Percentiles rank a stretch among this genome's conserved stretches.
Evolutionary conservation across 2,888 invertebrate genomes (phyloP).

Genomic region (Drosophila cognata): DNA sequence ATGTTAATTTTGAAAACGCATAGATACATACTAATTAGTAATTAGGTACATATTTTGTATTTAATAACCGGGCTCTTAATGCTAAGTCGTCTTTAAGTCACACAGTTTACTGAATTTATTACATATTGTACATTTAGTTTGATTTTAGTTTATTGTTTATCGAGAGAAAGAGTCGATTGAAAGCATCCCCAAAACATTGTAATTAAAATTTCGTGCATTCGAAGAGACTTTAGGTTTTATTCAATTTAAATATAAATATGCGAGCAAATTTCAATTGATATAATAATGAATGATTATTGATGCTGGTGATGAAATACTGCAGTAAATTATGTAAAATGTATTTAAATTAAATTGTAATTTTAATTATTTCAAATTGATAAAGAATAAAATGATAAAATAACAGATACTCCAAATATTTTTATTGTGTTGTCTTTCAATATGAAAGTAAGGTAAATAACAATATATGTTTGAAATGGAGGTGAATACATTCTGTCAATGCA

Average conservation of each 20-base stretch:
- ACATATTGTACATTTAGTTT: constrained; percentile 73
- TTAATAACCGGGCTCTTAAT: constrained; percentile 61
- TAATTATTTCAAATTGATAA: constrained; percentile 79
- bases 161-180: constrained; percentile 6
- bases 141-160: constrained; percentile 37
- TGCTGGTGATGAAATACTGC: constrained; percentile 55
- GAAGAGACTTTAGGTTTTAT: constrained; percentile 57
- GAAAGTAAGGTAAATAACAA: background rate
- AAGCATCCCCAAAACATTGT: constrained; percentile 31
- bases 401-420: constrained; percentile 14
- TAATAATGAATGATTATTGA: constrained; percentile 28
- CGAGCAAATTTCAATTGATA: constrained; percentile 19
- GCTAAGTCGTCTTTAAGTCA: constrained; percentile 66
- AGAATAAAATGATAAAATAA: constrained; percentile 65
- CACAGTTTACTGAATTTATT: constrained; percentile 73
- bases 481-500: background rate
- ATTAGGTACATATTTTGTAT: constrained; percentile 40
- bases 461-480: background rate
- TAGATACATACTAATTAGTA: constrained; percentile 52
- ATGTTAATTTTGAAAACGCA: constrained; percentile 58
- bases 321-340: constrained; percentile 75
- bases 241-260: constrained; percentile 20
- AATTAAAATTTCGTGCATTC: constrained; percentile 64
- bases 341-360: constrained; percentile 79
- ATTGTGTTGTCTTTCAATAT: background rate